Base-by-base conservation (phyloP, 2,113 vertebrate species). In the Chaetops frenatus region DNA sequence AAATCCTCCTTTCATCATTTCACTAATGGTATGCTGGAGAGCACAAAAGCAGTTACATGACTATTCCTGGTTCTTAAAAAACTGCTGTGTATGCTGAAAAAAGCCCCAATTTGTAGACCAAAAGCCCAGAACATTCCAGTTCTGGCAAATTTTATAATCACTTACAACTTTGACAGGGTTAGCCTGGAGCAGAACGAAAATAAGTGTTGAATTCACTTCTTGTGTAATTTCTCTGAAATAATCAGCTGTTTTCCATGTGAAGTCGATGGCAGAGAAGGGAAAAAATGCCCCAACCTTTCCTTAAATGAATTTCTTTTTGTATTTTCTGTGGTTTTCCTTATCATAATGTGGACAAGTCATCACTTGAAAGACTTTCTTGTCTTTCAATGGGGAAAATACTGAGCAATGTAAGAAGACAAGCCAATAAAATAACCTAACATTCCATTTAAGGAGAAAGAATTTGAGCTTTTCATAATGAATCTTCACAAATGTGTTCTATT, bases 131-230 rank as follows among this genome's bases (percentile, higher is more conserved):
- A 67, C 6, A 66, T 81, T 76, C 79, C 15, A 20, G 19, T 94
- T 95, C 50, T 77, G 48, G 45, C 12, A 15, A 85, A 71, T n/a
- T 86, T 42, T 78, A 29, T 89, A 86, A 94, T 86, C 47, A 70
- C 23, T 92, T 93, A 79, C 2, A 54, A 15, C 84, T 90, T 81
- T 95, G 92, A 88, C 80, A 82, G 42, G 42, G 54, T 84, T 94
- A 92, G 58, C 83, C 92, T 89, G 47, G 50, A 91, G 90, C 86
- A 93, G 73, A 96, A 89, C 44, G 21, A 88, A 86, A 95, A 85
- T 54, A 82, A 82, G 22, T 33, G 22, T 45, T 74, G 31, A 87
- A 74, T 84, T 81, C 1, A n/a, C 35, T 92, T 89, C 18, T 88
- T 87, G 25, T 71, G 42, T 42, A 57, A 66, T 61, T 71, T 50